Conservation (phyloP, 2,113 vertebrate genomes). For the Odocoileus hemionus region DNA sequence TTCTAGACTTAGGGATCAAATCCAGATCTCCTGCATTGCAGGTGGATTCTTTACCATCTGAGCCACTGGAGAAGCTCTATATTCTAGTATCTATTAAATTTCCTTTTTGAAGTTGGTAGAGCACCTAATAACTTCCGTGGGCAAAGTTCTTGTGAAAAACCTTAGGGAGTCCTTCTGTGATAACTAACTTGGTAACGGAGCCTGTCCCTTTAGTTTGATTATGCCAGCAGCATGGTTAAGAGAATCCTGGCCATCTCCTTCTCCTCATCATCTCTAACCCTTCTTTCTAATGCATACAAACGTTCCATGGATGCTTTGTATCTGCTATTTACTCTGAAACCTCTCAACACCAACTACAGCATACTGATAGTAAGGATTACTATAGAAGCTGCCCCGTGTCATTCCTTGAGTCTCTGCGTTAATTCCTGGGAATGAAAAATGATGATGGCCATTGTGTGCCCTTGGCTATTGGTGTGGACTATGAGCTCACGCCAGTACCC, state of each 20-base stretch:
- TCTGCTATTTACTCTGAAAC: background rate
- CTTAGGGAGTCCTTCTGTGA: background rate
- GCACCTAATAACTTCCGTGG: background rate
- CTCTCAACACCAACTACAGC: background rate
- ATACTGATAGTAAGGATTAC: background rate
- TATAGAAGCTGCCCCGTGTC: background rate
- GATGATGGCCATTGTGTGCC: slow-evolving; percentile 86
- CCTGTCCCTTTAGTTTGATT: background rate
- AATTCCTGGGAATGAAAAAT: slow-evolving; percentile 89
- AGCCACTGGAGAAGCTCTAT: background rate
- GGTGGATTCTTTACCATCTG: background rate
- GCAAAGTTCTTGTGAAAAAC: slow-evolving; percentile 35
- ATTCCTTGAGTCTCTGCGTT: slow-evolving; percentile 9
- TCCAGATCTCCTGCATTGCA: background rate
- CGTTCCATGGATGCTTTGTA: background rate
- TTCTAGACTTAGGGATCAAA: background rate
- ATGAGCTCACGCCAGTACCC: slow-evolving; percentile 89
- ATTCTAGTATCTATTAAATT: background rate
- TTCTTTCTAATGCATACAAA: background rate
- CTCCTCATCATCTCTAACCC: background rate
- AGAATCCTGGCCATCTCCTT: background rate
- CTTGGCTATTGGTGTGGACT: slow-evolving; percentile 80
- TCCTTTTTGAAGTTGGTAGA: background rate
- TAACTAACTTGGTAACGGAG: slow-evolving; percentile 1
- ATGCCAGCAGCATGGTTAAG: background rate